Percentiles rank a stretch among this genome's conserved stretches.
Conservation (phyloP, 2,888 invertebrate species). For the Luperina testacea region DNA sequence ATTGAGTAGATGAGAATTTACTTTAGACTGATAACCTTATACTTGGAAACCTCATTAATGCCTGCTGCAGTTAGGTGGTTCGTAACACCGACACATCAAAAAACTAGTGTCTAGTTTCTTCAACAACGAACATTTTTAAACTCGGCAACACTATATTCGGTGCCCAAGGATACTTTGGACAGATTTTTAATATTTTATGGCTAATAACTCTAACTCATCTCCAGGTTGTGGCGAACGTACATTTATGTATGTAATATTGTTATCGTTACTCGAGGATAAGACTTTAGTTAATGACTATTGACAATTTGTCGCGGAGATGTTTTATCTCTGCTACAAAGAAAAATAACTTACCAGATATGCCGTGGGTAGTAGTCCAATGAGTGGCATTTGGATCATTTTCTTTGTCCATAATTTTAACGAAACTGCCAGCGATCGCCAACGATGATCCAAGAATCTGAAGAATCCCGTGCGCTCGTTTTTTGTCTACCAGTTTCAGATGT, state of each 20-base stretch:
- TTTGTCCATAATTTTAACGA: conserved; percentile 77
- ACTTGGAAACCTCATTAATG: neutral
- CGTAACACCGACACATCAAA: neutral
- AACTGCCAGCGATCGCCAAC: conserved; percentile 79
- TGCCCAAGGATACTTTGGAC: neutral
- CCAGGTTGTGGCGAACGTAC: too few species aligned
- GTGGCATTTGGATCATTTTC: conserved; percentile 28
- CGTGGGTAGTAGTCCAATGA: conserved; percentile 79
- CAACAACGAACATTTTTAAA: neutral
- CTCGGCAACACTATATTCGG: too few species aligned
- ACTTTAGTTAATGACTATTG: neutral
- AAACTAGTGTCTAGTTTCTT: neutral
- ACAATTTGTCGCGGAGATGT: neutral
- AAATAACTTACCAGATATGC: conserved; percentile 73
- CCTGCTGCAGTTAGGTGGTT: neutral
- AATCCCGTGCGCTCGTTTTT: conserved; percentile 79
- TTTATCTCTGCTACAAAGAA: neutral
- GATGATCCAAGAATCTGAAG: conserved; percentile 80
- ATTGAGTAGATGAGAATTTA: neutral
- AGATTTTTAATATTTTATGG: neutral
- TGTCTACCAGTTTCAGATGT: conserved; percentile 77
- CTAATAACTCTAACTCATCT: neutral
- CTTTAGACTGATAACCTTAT: neutral
- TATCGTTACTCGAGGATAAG: neutral
- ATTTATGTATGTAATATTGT: too few species aligned